These are phyloP conservation scores for Drosophila neonasuta DNA, from an alignment of 2,888 invertebrate species.

Conservation along the genomic window DNA sequence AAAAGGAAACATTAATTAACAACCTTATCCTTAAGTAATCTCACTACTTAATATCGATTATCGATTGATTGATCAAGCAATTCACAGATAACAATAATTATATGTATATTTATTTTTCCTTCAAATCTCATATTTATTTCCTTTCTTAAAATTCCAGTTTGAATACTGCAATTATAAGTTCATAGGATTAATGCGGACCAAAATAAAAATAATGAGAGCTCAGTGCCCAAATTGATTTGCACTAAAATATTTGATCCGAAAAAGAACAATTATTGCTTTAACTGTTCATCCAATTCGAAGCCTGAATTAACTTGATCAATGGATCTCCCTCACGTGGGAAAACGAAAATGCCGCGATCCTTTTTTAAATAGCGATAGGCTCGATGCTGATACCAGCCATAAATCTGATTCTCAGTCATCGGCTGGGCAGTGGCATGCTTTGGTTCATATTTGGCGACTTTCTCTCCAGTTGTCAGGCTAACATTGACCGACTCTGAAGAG, in stretches of 20 bases:
- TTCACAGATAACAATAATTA: too few relatives aligned
- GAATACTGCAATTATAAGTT: too few relatives aligned
- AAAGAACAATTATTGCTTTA: not conserved
- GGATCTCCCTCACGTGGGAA: conserved; percentile 66
- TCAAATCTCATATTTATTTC: too few relatives aligned
- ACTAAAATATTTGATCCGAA: not conserved
- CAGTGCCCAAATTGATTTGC: too few relatives aligned
- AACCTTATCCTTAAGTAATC: not conserved
- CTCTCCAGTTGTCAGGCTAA: not conserved
- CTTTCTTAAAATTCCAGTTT: too few relatives aligned
- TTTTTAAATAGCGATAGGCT: conserved; percentile 50
- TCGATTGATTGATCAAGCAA: too few relatives aligned
- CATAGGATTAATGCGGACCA: too few relatives aligned
- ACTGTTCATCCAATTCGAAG: conserved; percentile 19
- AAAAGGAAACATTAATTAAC: too few relatives aligned
- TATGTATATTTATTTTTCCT: too few relatives aligned
- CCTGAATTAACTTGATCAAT: conserved; percentile 44
- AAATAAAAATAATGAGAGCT: too few relatives aligned
- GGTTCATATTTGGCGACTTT: conserved; percentile 29
- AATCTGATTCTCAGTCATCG: conserved; percentile 62
- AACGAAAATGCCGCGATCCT: conserved; percentile 59
- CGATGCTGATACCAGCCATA: conserved; percentile 70
- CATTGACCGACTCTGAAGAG: not conserved
- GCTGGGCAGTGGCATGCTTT: conserved; percentile 50
- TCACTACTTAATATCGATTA: too few relatives aligned